These are phyloP conservation scores for Corythornis madagascariensis DNA, from an alignment of 2,113 vertebrate genomes.

Conservation along the genomic window DNA sequence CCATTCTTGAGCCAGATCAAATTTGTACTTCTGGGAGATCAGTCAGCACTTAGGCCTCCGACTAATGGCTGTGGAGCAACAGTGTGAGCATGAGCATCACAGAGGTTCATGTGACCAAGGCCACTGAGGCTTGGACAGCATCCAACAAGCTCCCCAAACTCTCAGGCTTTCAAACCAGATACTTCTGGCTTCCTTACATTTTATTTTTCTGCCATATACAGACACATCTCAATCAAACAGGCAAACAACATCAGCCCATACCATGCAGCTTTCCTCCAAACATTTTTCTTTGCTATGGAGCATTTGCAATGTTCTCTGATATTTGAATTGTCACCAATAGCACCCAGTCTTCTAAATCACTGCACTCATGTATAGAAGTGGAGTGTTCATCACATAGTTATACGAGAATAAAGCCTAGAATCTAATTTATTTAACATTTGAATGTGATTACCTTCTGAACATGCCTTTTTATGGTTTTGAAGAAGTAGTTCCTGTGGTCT, in stretches of 20 bases:
- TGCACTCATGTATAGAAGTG: neutral
- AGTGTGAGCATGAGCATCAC: fast-evolving
- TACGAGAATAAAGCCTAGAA: neutral
- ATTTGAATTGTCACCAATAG: neutral
- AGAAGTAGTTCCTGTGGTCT: neutral
- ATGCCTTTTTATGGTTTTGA: neutral
- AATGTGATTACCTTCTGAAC: neutral
- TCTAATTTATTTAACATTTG: neutral
- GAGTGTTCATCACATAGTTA: neutral
- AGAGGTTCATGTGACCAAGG: neutral
- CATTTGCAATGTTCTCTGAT: neutral
- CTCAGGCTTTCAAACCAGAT: neutral
- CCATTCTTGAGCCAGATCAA: constrained; percentile 16
- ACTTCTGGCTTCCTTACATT: neutral
- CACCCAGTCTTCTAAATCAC: neutral
- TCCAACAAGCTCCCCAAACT: neutral
- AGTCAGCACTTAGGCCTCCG: constrained; percentile 1
- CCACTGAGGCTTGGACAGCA: neutral
- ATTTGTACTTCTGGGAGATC: constrained; percentile 44
- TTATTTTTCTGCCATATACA: neutral
- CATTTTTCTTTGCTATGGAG: neutral
- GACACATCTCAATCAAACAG: neutral
- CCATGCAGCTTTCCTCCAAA: neutral
- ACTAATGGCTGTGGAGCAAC: neutral
- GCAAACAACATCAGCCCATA: neutral